Evolutionary conservation across 1,140 invertebrate genomes (phyloP), one percentile per base, ranked within the genome.

Genomic region (Onthophagus taurus): DNA sequence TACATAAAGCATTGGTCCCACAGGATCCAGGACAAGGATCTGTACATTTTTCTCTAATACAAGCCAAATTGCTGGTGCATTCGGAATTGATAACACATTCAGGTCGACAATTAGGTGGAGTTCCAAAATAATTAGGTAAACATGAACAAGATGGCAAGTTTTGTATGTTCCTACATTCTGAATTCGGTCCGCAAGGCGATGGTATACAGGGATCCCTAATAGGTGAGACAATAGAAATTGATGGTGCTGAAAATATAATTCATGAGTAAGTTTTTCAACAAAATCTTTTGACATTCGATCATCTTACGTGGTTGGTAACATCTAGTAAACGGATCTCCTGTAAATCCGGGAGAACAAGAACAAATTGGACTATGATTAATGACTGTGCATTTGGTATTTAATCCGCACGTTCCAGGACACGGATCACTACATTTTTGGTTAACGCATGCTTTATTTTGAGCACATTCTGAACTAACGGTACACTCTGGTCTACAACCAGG

Each of bases 171-270:
- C 76, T 71, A 56, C 87, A 91, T 30, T 80, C 72, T 2, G 85
- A 77, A 60, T 89, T 85, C 0, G 81, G 75, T 2, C 88, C 88
- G 63, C 88, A 92, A 1, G 84, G 85, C 39, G 81, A 84, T 13
- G 83, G 81, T 31, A 80, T 51, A 53, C 85, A 89, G 12, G 83
- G 83, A 59, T 85, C 20, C 14, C 13, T 11, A 1, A 36, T 34
- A 8, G 42, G 12, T 21, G 4, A 14, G 13, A 21, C 9, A 11
- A 29, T 6, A 14, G 35, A 29, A 37, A 37, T 17, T 23, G 43
- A 23, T 30, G 19, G 19, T 8, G 21, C 31, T 35, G 18, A 9
- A 12, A 30, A 17, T 20, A 13, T 12, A 37, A 21, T 21, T n/a
- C 11, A 5, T 21, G 35, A 12, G 17, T 13, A 35, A 45, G 35